A percentile compares a stretch with the other conserved stretches of the same genome.
These are phyloP conservation scores for Corbicula japonica DNA, from an alignment of 2,888 invertebrate species.

Conservation along the genomic window DNA sequence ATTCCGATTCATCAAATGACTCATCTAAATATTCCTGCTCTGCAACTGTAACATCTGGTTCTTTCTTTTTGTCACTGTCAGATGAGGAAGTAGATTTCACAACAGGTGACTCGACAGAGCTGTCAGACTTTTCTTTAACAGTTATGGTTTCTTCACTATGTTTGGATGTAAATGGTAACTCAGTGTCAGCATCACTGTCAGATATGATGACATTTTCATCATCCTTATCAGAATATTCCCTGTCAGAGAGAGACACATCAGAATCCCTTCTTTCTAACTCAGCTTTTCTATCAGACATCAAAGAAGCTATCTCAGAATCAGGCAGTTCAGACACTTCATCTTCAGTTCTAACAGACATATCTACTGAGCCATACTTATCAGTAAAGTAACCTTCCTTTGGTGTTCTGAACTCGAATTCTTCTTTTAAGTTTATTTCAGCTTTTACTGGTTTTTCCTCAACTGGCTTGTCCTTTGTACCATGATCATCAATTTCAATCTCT, in stretches of 20 bases:
- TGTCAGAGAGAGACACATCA: slow-evolving; percentile 64
- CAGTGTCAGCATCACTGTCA: slow-evolving; percentile 57
- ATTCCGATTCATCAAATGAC: slow-evolving; percentile 83
- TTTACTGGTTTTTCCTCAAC: slow-evolving; percentile 16
- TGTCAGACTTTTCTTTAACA: slow-evolving; percentile 28
- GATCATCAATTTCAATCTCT: slow-evolving; percentile 38
- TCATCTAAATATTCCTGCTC: slow-evolving; percentile 60
- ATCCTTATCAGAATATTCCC: slow-evolving; percentile 63
- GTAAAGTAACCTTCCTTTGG: slow-evolving; percentile 49
- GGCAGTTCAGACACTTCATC: slow-evolving; percentile 68
- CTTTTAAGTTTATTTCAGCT: slow-evolving; percentile 54
- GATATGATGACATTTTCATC: slow-evolving; percentile 66
- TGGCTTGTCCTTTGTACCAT: slow-evolving; percentile 1
- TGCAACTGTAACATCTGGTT: slow-evolving; percentile 87
- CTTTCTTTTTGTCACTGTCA: slow-evolving; percentile 86
- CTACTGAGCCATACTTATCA: slow-evolving; percentile 55
- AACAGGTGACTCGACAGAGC: slow-evolving; percentile 26
- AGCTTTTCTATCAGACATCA: slow-evolving; percentile 60
- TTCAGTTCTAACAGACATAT: slow-evolving; percentile 67
- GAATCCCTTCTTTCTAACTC: slow-evolving; percentile 58
- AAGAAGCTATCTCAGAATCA: slow-evolving; percentile 66
- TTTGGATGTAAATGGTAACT: slow-evolving; percentile 51
- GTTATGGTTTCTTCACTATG: slow-evolving; percentile 5
- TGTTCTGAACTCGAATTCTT: slow-evolving; percentile 58
- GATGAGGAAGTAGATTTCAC: slow-evolving; percentile 19